These are phyloP conservation scores for Trichechus manatus DNA, from an alignment of 2,113 vertebrate genomes.

Conservation along the genomic window DNA sequence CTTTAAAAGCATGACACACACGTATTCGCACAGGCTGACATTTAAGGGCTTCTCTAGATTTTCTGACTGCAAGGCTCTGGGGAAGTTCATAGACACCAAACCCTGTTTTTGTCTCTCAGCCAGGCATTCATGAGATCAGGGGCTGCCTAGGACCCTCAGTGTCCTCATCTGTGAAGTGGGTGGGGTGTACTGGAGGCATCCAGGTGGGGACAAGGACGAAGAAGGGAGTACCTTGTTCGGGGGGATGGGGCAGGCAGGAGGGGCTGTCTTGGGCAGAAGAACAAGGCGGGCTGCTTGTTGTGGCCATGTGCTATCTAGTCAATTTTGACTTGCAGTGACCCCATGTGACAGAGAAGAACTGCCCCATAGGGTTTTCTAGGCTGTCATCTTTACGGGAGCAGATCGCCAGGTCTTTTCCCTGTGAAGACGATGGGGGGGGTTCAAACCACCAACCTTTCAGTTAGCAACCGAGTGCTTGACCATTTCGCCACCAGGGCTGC, in stretches of 20 bases:
- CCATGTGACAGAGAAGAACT: no score
- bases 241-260: no score
- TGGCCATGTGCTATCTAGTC: no score
- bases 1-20: background rate
- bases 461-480: background rate
- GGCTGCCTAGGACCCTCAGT: background rate
- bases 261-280: background rate
- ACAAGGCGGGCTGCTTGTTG: background rate
- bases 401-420: no score
- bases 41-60: background rate
- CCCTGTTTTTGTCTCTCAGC: background rate
- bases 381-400: no score
- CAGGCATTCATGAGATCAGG: background rate
- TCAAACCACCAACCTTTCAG: background rate
- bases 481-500: background rate
- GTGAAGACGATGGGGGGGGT: no score
- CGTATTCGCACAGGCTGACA: fast-evolving
- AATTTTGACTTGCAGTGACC: no score
- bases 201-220: background rate
- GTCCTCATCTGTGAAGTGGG: background rate
- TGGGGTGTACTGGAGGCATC: background rate
- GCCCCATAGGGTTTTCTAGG: no score
- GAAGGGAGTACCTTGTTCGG: no score
- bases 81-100: fast-evolving
- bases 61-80: fast-evolving